Conservation (phyloP, 2,797 vertebrate genomes). For the Clarias laeviceps region DNA sequence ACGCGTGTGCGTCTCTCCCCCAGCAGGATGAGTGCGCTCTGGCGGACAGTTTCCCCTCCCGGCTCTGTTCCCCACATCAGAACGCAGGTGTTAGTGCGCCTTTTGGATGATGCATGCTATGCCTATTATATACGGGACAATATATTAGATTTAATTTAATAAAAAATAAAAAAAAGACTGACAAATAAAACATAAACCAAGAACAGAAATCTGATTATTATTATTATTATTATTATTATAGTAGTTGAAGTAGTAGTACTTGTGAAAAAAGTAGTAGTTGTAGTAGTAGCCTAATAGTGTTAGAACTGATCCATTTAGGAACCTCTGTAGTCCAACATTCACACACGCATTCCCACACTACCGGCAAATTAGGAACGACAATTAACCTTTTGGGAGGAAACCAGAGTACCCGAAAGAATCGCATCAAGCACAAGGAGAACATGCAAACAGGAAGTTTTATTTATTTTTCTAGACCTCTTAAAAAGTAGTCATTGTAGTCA, state of each 20-base stretch:
- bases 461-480: too few relatives aligned
- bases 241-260: neutral
- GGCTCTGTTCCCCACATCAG: constrained; percentile 28
- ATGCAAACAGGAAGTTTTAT: too few relatives aligned
- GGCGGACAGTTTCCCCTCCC: constrained; percentile 22
- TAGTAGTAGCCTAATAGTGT: too few relatives aligned
- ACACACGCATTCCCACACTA: too few relatives aligned
- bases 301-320: neutral
- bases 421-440: too few relatives aligned
- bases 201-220: neutral
- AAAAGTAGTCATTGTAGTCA: too few relatives aligned
- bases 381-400: too few relatives aligned
- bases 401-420: too few relatives aligned
- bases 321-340: too few relatives aligned
- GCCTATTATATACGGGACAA: neutral
- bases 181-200: neutral
- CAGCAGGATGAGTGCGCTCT: constrained; percentile 48
- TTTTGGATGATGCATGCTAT: neutral
- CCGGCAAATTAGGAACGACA: too few relatives aligned
- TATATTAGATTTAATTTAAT: neutral
- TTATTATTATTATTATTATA: neutral
- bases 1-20: constrained; percentile 26
- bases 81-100: constrained; percentile 46
- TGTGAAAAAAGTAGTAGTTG: too few relatives aligned
- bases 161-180: neutral